A percentile compares a stretch with the other conserved stretches of the same genome.
These are phyloP conservation scores for Trichogramma dendrolimi DNA, from an alignment of 2,888 invertebrate species.

Conservation along the genomic window DNA sequence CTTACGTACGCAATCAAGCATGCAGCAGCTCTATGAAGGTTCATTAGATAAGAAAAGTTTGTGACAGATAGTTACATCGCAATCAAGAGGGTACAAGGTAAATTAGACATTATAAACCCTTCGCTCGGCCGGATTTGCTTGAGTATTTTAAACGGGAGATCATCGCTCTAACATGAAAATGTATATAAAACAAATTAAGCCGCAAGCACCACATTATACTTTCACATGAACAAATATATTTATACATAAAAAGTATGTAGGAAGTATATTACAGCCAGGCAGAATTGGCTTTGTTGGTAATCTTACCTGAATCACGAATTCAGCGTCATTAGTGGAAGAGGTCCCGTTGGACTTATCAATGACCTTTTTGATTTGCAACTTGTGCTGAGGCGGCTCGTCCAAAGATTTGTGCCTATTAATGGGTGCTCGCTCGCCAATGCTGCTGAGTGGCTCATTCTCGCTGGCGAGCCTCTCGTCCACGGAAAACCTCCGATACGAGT, in stretches of 20 bases:
- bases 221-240: background rate
- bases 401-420: background rate
- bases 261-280: background rate
- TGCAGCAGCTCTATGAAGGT: no score
- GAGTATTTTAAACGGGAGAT: no score
- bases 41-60: no score
- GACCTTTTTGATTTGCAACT: constrained; percentile 46
- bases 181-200: background rate
- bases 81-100: no score
- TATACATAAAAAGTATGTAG: no score
- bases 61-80: no score
- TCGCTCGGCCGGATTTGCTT: no score
- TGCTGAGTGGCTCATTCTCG: constrained; percentile 8
- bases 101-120: no score
- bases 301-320: constrained; percentile 48
- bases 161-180: background rate
- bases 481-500: constrained; percentile 38
- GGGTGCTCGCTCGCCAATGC: background rate
- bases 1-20: no score
- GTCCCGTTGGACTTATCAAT: constrained; percentile 45
- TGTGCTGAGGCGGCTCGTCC: constrained; percentile 34
- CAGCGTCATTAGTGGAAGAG: constrained; percentile 45
- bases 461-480: constrained; percentile 34
- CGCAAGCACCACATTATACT: constrained; percentile 1
- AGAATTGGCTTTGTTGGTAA: background rate